Evolutionary conservation across 2,797 vertebrate species (phyloP).

Genomic region (Stomatorhinus walkeri): DNA sequence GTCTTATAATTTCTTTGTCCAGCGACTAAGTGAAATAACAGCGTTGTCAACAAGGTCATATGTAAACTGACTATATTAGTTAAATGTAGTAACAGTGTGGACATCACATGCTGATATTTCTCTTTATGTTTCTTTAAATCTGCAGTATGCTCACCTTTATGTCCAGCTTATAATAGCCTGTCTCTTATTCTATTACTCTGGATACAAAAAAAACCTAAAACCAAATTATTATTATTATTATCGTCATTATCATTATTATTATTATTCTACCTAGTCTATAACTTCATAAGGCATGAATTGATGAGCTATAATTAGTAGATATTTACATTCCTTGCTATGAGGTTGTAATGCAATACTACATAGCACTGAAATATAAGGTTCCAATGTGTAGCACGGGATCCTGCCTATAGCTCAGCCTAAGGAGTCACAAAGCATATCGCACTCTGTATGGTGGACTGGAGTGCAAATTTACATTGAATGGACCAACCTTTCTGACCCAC

Average conservation of each 20-base stretch:
- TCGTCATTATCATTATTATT: constrained; percentile 12
- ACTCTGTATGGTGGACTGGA: constrained; percentile 26
- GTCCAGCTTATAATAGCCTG: constrained; percentile 25
- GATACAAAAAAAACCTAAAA: constrained; percentile 28
- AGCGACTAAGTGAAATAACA: not conserved
- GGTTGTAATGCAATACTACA: constrained; percentile 45
- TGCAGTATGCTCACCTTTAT: constrained; percentile 32
- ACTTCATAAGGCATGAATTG: constrained; percentile 54
- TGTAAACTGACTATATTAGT: not conserved
- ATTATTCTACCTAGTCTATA: constrained; percentile 45
- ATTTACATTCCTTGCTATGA: constrained; percentile 48
- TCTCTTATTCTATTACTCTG: constrained; percentile 18
- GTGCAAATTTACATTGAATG: constrained; percentile 2
- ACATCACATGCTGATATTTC: not conserved
- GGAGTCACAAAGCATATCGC: constrained; percentile 27
- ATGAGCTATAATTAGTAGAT: constrained; percentile 52
- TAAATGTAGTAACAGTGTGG: not conserved
- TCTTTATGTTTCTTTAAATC: constrained; percentile 4
- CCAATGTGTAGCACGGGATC: constrained; percentile 39
- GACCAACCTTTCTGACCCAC: not conserved
- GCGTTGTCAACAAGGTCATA: not conserved
- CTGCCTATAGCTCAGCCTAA: constrained; percentile 34
- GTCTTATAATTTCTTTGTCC: not conserved
- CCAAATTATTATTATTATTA: not conserved
- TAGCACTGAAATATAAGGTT: constrained; percentile 43